A percentile compares a stretch with the other conserved stretches of the same genome.
phyloP scores from a whole-genome alignment of 1,140 invertebrate species.

The Thaumetopoea pityocampa region DNA sequence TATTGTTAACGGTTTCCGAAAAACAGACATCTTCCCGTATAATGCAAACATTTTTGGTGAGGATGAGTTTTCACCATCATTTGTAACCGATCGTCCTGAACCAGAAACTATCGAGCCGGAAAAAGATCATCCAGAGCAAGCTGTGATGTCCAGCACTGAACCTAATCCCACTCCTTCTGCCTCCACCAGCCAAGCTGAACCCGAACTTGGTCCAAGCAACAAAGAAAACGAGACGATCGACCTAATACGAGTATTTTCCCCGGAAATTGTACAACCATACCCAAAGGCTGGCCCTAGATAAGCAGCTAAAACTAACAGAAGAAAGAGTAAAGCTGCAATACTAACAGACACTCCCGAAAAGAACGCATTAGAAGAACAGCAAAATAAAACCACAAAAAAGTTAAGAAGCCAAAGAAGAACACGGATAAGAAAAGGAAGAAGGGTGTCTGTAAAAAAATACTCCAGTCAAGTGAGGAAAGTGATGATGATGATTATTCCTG shows the following conservation, averaged over 20 bases:
- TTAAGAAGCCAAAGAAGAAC: background rate
- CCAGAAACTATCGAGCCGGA: too few relatives aligned
- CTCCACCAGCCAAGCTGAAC: constrained; percentile 2
- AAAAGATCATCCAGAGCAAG: background rate
- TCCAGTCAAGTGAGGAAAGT: constrained; percentile 20
- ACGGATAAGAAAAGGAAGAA: constrained; percentile 1
- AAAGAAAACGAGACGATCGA: background rate
- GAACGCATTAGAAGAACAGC: constrained; percentile 20
- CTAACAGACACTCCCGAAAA: constrained; percentile 28
- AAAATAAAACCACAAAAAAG: constrained; percentile 8
- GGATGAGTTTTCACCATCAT: constrained; percentile 20
- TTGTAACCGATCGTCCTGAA: constrained; percentile 16
- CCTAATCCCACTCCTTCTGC: too few relatives aligned
- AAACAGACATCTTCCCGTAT: constrained; percentile 14
- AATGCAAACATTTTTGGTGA: constrained; percentile 28
- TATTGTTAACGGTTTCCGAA: constrained; percentile 22
- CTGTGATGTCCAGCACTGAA: constrained; percentile 1
- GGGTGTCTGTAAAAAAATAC: too few relatives aligned
- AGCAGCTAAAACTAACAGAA: constrained; percentile 5
- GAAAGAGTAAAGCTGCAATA: constrained; percentile 20
- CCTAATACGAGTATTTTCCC: constrained; percentile 18
- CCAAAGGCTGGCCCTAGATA: constrained; percentile 20
- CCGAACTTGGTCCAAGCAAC: background rate
- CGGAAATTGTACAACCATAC: constrained; percentile 24
- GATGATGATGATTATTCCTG: too few relatives aligned